Evolutionary conservation across 2,797 vertebrate genomes (phyloP).

Genomic region (Coregonus suidteri): DNA sequence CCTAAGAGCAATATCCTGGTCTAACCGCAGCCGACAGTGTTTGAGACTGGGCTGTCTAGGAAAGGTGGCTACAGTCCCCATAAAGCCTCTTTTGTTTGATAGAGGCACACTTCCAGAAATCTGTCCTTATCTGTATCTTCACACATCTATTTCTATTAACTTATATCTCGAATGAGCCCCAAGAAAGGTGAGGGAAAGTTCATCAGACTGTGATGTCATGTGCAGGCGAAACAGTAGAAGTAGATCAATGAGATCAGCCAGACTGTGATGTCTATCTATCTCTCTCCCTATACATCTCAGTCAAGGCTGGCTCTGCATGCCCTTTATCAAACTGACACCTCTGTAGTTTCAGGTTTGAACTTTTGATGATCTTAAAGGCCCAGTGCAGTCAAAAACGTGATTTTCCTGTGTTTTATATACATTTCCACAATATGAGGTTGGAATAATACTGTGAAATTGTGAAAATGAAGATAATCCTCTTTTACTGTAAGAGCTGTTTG

Average conservation of each 20-base stretch:
- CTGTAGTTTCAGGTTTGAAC: constrained; percentile 18
- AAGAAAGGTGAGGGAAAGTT: constrained; percentile 66
- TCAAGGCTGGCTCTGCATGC: constrained; percentile 15
- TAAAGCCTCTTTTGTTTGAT: constrained; percentile 65
- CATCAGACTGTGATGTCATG: constrained; percentile 55
- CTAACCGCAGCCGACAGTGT: constrained; percentile 55
- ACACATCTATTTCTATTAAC: constrained; percentile 44
- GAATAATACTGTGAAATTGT: too few relatives aligned
- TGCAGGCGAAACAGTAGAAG: constrained; percentile 42
- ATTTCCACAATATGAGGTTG: too few relatives aligned
- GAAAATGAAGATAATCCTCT: too few relatives aligned
- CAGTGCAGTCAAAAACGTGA: too few relatives aligned
- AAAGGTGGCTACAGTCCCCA: constrained; percentile 33
- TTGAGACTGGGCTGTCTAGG: constrained; percentile 35
- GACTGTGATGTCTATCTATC: constrained; percentile 32
- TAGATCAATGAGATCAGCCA: constrained; percentile 54
- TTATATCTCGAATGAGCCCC: constrained; percentile 19
- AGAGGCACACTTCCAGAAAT: constrained; percentile 51
- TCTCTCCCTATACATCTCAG: constrained; percentile 40
- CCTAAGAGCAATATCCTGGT: constrained; percentile 40
- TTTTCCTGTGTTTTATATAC: not conserved
- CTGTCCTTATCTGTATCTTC: constrained; percentile 46
- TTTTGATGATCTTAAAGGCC: constrained; percentile 6
- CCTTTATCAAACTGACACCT: constrained; percentile 15
- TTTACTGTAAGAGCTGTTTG: too few relatives aligned